Evolutionary conservation across 2,888 invertebrate genomes (phyloP).

Genomic region (Neoascia interrupta): DNA sequence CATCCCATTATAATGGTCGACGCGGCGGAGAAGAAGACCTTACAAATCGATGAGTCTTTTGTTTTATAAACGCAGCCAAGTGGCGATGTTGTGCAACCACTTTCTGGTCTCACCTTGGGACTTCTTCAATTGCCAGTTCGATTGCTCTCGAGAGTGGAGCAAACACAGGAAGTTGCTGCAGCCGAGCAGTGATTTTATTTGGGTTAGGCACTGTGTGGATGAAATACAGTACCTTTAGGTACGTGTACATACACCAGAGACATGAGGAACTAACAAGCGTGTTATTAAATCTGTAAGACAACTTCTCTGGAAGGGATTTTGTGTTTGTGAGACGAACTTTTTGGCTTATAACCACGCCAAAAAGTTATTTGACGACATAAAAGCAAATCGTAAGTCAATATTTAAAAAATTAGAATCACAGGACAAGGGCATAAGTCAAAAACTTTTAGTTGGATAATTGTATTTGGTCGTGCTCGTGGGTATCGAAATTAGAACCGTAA

Average conservation of each 20-base stretch:
- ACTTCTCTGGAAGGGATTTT: no score
- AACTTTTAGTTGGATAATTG: no score
- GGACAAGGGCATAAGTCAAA: no score
- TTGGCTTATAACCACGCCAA: no score
- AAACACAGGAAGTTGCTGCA: slow-evolving; percentile 10
- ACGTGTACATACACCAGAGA: slow-evolving; percentile 27
- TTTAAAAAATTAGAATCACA: no score
- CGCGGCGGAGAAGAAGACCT: slow-evolving; percentile 44
- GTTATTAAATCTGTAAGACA: slow-evolving; percentile 40
- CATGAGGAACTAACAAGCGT: slow-evolving; percentile 32
- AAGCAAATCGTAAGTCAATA: no score
- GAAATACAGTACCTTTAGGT: slow-evolving; percentile 10
- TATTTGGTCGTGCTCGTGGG: no score
- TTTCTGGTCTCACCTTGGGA: slow-evolving; percentile 62
- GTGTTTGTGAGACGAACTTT: no score
- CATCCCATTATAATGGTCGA: slow-evolving; percentile 52
- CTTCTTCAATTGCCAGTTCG: slow-evolving; percentile 56
- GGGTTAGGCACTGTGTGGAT: slow-evolving; percentile 27
- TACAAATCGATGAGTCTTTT: slow-evolving; percentile 68
- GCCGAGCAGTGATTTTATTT: slow-evolving; percentile 51
- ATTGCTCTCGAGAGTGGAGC: slow-evolving; percentile 51
- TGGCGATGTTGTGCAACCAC: slow-evolving; percentile 54
- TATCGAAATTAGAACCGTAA: no score
- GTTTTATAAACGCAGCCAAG: slow-evolving; percentile 57
- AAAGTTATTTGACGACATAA: no score